Evolutionary conservation across 2,113 vertebrate genomes (phyloP), one percentile per base, ranked within the genome.

Genomic region (Phyllostomus hastatus): DNA sequence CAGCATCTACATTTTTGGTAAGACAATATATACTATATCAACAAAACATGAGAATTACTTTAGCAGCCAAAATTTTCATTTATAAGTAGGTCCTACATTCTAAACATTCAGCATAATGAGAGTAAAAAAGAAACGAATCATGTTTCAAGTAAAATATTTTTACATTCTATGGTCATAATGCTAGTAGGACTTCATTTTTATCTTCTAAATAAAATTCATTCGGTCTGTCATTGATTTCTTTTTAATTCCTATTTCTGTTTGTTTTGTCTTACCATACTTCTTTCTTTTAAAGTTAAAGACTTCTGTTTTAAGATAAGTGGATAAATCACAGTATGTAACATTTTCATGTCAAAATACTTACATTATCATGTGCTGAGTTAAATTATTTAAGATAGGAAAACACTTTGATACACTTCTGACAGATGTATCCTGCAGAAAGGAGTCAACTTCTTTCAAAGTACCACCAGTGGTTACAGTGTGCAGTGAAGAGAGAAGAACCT

Each of bases 341-440:
- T 97, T 98, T 98, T 98, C 96, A 98, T 98, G 98, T 98, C 98
- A 99, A 98, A 99, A 99, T 98, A 99, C 98, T 99, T 98, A 98
- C 97, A 97, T 98, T 98, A 98, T 98, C 98, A 98, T 97, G 98
- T 98, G 98, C 98, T 66, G 91, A 98, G 96, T 97, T 98, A 98
- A 98, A 98, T 98, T 98, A 98, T 98, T 98, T 98, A 98, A 98
- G 96, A 98, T 96, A 95, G 89, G 97, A 98, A 99, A 99, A 98
- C 97, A 99, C 98, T 98, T 94, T 98, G 98, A 98, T 98, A 97
- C 64, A 97, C 94, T 97, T 98, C 97, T 98, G 98, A 98, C 97
- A 98, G 98, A 97, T 96, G 93, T 80, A 98, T 97, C 95, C 91
- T 98, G 90, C 90, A 98, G 73, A 91, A 98, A 97, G 87, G 94